Evolutionary conservation across 2,113 vertebrate genomes (phyloP).

Genomic region (Phaethon lepturus): DNA sequence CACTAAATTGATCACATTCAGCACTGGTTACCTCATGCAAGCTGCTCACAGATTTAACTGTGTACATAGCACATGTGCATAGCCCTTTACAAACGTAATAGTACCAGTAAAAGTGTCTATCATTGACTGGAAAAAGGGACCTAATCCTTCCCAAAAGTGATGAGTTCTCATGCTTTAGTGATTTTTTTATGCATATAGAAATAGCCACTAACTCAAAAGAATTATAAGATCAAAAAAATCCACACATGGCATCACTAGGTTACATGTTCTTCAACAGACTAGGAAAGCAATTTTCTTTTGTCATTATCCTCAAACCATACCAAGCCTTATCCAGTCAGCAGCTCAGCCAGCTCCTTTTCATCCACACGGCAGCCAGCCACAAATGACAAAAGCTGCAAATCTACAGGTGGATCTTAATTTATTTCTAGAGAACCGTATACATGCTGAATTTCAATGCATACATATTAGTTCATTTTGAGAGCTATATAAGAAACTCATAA

Average conservation of each 20-base stretch:
- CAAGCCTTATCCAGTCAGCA: background rate
- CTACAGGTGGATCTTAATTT: background rate
- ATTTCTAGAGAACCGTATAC: background rate
- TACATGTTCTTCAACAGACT: background rate
- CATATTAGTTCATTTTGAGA: background rate
- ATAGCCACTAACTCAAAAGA: background rate
- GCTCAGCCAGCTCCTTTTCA: background rate
- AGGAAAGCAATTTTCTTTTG: background rate
- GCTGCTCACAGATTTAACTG: background rate
- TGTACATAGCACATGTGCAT: background rate
- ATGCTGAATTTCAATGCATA: background rate
- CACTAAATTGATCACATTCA: background rate
- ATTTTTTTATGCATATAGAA: background rate
- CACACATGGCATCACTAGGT: background rate
- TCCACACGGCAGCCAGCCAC: background rate
- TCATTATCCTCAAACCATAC: rapidly evolving
- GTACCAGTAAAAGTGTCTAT: background rate
- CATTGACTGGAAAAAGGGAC: background rate
- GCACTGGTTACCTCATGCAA: background rate
- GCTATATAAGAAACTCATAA: background rate
- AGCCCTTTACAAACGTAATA: background rate
- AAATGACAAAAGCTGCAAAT: background rate
- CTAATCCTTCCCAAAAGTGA: background rate
- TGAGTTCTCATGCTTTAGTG: background rate
- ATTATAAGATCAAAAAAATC: background rate